Evolutionary conservation across 92 coral and sea anemone species (phyloP).

Genomic region (Umimayanthus chanpuru): DNA sequence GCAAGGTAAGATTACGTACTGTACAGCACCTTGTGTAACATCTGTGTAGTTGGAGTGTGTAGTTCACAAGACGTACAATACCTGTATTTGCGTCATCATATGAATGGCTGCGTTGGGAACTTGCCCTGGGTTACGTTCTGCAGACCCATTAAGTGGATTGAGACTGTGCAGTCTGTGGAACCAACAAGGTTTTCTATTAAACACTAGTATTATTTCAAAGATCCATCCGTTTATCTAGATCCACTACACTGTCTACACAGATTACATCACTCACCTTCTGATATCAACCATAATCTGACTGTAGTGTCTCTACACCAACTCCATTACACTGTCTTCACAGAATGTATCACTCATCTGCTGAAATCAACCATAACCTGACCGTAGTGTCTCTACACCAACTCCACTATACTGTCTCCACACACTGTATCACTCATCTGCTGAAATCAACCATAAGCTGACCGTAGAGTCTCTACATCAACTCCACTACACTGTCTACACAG

Average conservation of each 20-base stretch:
- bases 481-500: constrained; percentile 23
- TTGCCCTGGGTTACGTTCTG: constrained; percentile 81
- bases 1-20: no score
- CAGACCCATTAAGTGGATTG: constrained; percentile 74
- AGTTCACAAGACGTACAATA: background rate
- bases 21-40: no score
- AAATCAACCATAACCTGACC: constrained; percentile 44
- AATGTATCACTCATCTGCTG: constrained; percentile 50
- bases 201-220: background rate
- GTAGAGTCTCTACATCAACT: no score
- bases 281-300: no score
- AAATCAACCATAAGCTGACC: constrained; percentile 12
- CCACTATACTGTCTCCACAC: background rate
- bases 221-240: background rate
- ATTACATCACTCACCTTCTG: background rate
- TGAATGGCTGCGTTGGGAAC: constrained; percentile 92
- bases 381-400: no score
- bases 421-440: constrained; percentile 54
- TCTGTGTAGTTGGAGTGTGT: no score
- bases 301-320: no score
- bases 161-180: constrained; percentile 82
- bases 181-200: no score
- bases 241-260: no score
- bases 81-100: constrained; percentile 88
- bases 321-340: no score